A percentile compares a stretch with the other conserved stretches of the same genome.
Conservation (phyloP, 2,797 vertebrate species). For the Pipistrellus pygmaeus region DNA sequence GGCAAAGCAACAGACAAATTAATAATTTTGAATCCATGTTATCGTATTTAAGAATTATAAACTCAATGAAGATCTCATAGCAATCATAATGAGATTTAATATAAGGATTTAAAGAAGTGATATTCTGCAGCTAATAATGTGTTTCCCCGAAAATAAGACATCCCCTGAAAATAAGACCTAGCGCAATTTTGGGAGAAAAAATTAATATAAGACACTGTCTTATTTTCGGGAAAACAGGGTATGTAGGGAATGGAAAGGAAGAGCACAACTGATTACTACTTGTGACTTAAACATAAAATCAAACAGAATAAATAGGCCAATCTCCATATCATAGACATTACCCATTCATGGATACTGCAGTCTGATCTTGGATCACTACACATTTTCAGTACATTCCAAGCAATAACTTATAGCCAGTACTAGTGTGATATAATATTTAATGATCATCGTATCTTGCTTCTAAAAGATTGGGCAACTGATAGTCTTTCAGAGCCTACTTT, state of each 20-base stretch:
- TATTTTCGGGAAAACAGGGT: too few species aligned
- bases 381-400: not conserved
- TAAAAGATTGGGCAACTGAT: not conserved
- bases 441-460: not conserved
- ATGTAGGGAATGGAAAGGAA: conserved; percentile 23
- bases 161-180: too few species aligned
- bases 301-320: not conserved
- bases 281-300: not conserved
- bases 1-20: not conserved
- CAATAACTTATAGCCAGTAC: not conserved
- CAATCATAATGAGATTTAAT: not conserved
- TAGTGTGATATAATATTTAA: not conserved
- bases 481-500: not conserved
- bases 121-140: not conserved
- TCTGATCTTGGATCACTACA: not conserved
- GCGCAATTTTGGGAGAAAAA: too few species aligned
- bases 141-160: too few species aligned
- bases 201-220: too few species aligned
- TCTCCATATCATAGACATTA: not conserved
- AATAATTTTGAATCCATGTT: not conserved
- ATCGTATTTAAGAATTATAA: not conserved
- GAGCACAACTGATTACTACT: not conserved
- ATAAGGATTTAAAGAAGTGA: not conserved
- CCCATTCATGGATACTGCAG: not conserved
- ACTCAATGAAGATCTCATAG: not conserved